Evolutionary conservation across 2,888 invertebrate genomes (phyloP).

Genomic region (Brachypalpus laphriformis): DNA sequence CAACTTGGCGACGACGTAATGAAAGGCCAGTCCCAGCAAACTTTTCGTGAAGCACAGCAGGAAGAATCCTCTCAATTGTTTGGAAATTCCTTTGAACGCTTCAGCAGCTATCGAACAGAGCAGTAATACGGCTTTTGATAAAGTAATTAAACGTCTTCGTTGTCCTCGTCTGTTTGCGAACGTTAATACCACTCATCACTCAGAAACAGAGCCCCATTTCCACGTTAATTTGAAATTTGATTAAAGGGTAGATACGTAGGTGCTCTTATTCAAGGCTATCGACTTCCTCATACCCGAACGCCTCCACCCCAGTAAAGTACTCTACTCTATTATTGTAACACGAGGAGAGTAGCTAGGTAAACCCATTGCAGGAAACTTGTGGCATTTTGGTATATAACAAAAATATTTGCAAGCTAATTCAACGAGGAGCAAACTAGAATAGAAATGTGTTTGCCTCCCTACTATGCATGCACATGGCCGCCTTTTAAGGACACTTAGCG

Average conservation of each 20-base stretch:
- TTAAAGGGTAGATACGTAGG: slow-evolving; percentile 11
- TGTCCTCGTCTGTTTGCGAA: slow-evolving; percentile 35
- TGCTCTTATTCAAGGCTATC: neutral
- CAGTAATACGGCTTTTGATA: slow-evolving; percentile 32
- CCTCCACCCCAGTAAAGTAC: neutral
- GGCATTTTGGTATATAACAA: neutral
- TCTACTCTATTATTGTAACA: neutral
- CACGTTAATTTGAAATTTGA: slow-evolving; percentile 41
- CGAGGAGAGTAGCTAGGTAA: neutral
- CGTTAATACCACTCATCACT: slow-evolving; percentile 42
- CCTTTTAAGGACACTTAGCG: neutral
- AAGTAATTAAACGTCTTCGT: slow-evolving; percentile 46
- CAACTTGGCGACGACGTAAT: slow-evolving; percentile 48
- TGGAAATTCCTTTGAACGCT: slow-evolving; percentile 47
- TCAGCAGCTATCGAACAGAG: neutral
- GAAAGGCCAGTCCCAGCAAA: slow-evolving; percentile 43
- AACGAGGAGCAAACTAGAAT: slow-evolving; percentile 9
- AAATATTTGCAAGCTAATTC: slow-evolving; percentile 23
- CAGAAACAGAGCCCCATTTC: slow-evolving; percentile 17
- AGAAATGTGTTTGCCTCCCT: neutral
- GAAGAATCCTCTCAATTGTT: slow-evolving; percentile 44
- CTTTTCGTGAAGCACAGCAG: slow-evolving; percentile 31
- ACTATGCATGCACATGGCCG: slow-evolving; percentile 2
- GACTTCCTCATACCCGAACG: neutral
- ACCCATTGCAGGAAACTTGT: neutral